These are phyloP conservation scores for Lamprotornis superbus DNA, from an alignment of 2,113 vertebrate species.

Conservation along the genomic window DNA sequence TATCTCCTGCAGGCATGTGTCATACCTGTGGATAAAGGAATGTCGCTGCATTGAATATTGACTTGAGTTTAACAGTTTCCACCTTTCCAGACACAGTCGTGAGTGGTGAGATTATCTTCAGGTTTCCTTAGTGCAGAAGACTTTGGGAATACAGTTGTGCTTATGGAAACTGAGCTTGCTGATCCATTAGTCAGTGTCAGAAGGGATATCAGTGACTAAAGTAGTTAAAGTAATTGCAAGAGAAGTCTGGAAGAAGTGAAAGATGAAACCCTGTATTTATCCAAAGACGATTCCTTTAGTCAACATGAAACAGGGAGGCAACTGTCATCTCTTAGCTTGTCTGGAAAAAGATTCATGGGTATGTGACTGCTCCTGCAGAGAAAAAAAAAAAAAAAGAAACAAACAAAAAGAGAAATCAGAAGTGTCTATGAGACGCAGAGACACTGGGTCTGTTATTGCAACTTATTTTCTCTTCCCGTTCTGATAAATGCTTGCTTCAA, in stretches of 20 bases:
- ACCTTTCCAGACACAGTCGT: background rate
- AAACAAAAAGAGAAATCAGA: background rate
- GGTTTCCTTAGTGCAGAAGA: background rate
- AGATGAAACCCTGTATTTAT: slow-evolving; percentile 57
- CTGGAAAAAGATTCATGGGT: background rate
- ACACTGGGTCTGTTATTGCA: background rate
- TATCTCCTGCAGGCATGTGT: background rate
- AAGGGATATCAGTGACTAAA: background rate
- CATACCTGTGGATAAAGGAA: background rate
- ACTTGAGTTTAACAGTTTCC: background rate
- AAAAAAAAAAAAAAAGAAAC: background rate
- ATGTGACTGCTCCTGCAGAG: background rate
- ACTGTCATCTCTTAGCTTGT: background rate
- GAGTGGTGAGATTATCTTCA: background rate
- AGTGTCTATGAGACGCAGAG: background rate
- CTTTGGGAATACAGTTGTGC: background rate
- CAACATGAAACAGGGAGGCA: background rate
- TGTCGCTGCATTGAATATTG: background rate
- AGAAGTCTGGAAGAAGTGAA: slow-evolving; percentile 41
- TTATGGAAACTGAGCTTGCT: background rate
- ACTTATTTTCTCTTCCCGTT: background rate
- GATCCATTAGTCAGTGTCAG: slow-evolving; percentile 29
- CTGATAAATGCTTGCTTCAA: background rate
- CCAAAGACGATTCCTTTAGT: slow-evolving; percentile 25
- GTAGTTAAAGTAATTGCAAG: slow-evolving; percentile 29